Evolutionary conservation across 2,113 vertebrate genomes (phyloP).

Genomic region (Mystacornis crossleyi): DNA sequence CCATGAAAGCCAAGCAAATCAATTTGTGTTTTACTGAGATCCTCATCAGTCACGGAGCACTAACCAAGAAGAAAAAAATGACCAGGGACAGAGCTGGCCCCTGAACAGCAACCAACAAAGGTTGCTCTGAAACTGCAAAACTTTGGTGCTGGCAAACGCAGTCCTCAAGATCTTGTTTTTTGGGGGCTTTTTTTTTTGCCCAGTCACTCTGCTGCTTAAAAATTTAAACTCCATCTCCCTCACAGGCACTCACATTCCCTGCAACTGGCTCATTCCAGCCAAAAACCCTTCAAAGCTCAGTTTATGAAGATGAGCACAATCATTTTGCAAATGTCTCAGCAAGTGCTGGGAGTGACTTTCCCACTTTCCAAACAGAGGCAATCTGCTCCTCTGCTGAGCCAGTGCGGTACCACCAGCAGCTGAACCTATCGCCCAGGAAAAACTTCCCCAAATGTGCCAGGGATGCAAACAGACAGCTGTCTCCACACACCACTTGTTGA

Average conservation of each 20-base stretch:
- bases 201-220: not conserved
- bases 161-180: not conserved
- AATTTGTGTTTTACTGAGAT: slow-evolving; percentile 71
- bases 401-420: not conserved
- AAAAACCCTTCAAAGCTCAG: not conserved
- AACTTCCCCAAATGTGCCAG: not conserved
- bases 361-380: slow-evolving; percentile 6
- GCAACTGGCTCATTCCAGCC: not conserved
- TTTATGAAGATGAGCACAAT: not conserved
- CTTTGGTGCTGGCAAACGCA: not conserved
- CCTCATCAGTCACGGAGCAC: slow-evolving; percentile 63
- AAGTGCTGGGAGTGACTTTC: not conserved
- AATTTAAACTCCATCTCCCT: not conserved
- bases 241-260: not conserved
- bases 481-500: not conserved
- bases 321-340: not conserved
- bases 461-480: not conserved
- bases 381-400: slow-evolving; percentile 7
- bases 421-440: not conserved
- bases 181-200: not conserved
- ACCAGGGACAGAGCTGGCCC: not conserved
- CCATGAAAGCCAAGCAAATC: slow-evolving; percentile 67
- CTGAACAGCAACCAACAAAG: not conserved
- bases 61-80: slow-evolving; percentile 43
- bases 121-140: not conserved